Conservation (phyloP, 2,888 invertebrate genomes). For the Hyposoter didymator region DNA sequence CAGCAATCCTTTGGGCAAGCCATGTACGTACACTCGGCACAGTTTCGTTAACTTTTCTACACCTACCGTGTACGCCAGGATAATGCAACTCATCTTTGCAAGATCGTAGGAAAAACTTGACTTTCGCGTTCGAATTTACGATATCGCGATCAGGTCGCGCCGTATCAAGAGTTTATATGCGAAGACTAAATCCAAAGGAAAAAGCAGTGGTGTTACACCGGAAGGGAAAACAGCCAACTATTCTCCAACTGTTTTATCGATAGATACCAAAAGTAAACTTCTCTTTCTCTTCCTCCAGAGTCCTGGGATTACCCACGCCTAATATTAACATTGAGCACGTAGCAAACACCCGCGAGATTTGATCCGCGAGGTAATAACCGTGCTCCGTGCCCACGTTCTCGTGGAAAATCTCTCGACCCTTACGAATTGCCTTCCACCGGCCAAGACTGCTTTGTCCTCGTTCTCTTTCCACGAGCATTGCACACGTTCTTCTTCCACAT, state of each 20-base stretch:
- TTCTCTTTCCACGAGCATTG: conserved; percentile 30
- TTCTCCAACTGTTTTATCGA: conserved; percentile 31
- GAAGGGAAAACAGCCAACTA: not conserved
- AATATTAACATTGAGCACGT: conserved; percentile 78
- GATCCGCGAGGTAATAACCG: conserved; percentile 78
- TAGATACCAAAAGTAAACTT: conserved; percentile 19
- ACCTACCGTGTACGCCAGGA: not conserved
- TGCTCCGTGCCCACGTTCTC: conserved; percentile 74
- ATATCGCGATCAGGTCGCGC: conserved; percentile 55
- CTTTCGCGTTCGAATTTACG: conserved; percentile 43
- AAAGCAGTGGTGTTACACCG: not conserved
- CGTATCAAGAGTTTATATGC: conserved; percentile 9
- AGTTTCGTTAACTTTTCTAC: conserved; percentile 69
- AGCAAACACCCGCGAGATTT: conserved; percentile 74
- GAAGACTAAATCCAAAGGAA: not conserved
- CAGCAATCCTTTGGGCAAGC: conserved; percentile 69
- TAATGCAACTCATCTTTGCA: not conserved
- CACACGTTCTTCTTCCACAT: conserved; percentile 30
- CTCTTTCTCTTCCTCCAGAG: not conserved
- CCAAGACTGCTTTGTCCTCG: not conserved
- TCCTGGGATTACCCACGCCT: conserved; percentile 30
- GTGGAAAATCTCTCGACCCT: conserved; percentile 72
- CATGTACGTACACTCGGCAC: not conserved
- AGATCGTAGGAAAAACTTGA: not conserved
- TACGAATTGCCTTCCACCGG: conserved; percentile 49